Conservation (phyloP, 2,113 vertebrate genomes). For the Platysternon megacephalum region DNA sequence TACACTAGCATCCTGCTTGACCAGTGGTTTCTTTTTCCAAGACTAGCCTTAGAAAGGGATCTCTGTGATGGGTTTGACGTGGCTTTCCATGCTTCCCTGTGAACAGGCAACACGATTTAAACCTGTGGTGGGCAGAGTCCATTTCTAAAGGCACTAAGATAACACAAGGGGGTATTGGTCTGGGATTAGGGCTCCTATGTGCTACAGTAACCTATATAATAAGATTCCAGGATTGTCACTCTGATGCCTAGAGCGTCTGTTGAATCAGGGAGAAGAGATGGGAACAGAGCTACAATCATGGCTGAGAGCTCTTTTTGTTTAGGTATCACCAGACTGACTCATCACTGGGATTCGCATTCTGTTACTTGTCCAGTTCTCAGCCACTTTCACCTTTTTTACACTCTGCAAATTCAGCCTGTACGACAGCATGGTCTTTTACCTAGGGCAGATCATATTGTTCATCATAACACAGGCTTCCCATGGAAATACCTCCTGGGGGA, state of each 20-base stretch:
- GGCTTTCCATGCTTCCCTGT: neutral
- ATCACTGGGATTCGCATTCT: neutral
- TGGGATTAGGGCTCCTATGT: neutral
- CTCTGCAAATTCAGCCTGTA: neutral
- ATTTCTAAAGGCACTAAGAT: neutral
- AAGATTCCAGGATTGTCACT: neutral
- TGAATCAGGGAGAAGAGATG: neutral
- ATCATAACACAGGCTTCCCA: neutral
- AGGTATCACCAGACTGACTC: neutral
- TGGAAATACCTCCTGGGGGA: neutral
- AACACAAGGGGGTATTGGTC: neutral
- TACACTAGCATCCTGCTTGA: fast-evolving
- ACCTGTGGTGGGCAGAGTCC: neutral
- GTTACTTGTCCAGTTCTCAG: neutral
- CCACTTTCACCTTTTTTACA: neutral
- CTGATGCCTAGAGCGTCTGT: neutral
- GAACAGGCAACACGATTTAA: neutral
- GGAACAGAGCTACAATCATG: neutral
- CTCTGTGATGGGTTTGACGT: fast-evolving
- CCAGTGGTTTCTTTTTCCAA: neutral
- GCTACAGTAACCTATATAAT: neutral
- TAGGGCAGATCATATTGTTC: neutral
- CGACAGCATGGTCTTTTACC: neutral
- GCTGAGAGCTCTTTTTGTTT: neutral
- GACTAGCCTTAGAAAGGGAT: neutral